A percentile compares a stretch with the other conserved stretches of the same genome.
phyloP scores from a whole-genome alignment of 2,888 invertebrate genomes.

The Malthinus flaveolus region DNA sequence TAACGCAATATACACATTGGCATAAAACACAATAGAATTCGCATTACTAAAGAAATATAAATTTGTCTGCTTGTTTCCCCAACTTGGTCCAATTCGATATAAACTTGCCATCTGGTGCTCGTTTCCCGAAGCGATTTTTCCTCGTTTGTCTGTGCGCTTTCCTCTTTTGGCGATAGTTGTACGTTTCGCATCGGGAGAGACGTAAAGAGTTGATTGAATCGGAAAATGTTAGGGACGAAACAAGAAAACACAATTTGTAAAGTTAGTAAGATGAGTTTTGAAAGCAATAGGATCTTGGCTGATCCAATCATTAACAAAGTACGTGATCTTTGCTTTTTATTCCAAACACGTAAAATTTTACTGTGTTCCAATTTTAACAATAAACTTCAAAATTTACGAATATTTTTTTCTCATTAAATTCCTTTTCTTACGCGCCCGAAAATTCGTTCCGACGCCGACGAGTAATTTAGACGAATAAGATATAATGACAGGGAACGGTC shows the following conservation, averaged over 20 bases:
- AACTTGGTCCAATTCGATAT: constrained; percentile 33
- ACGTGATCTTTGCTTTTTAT: constrained; percentile 51
- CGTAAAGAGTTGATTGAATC: constrained; percentile 46
- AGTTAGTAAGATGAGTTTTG: constrained; percentile 47
- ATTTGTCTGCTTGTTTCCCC: constrained; percentile 31
- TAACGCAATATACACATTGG: constrained; percentile 32
- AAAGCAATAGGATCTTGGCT: constrained; percentile 45
- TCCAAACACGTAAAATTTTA: constrained; percentile 44
- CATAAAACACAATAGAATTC: constrained; percentile 30
- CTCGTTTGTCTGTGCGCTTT: constrained; percentile 20
- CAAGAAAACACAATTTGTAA: constrained; percentile 55
- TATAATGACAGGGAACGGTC: constrained; percentile 40
- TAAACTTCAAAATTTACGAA: constrained; percentile 13
- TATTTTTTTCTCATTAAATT: background rate
- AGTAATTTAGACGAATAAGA: constrained; percentile 32
- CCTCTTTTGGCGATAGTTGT: constrained; percentile 18
- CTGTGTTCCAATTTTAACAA: constrained; percentile 23
- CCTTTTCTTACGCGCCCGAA: background rate
- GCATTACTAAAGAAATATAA: constrained; percentile 29
- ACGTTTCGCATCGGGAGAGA: constrained; percentile 8
- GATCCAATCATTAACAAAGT: constrained; percentile 53
- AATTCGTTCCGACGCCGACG: background rate
- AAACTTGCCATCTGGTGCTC: constrained; percentile 32
- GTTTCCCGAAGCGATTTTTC: constrained; percentile 20
- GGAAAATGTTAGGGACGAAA: constrained; percentile 48